These are phyloP conservation scores for Thecophora atra DNA, from an alignment of 2,888 invertebrate species.

Conservation along the genomic window DNA sequence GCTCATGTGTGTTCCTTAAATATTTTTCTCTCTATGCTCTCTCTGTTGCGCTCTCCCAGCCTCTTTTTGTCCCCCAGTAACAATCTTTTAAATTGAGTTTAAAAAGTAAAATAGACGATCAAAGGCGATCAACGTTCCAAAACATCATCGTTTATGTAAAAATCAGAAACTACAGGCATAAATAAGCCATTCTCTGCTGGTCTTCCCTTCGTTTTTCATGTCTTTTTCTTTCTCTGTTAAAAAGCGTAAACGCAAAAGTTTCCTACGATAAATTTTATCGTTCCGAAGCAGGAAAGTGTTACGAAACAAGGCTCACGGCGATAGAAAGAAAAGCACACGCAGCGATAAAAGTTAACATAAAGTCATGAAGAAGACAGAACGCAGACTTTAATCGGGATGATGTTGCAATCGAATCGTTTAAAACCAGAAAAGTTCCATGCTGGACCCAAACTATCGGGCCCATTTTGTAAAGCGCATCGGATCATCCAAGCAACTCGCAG, in stretches of 20 bases:
- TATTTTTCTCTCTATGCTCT: neutral
- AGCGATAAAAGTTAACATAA: too few species aligned
- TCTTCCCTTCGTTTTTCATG: neutral
- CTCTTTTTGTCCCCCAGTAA: neutral
- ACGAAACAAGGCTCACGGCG: slow-evolving; percentile 18
- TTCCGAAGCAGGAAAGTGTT: slow-evolving; percentile 22
- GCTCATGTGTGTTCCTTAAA: too few species aligned
- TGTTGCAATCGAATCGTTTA: too few species aligned
- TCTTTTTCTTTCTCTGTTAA: neutral
- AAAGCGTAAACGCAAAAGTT: slow-evolving; percentile 12
- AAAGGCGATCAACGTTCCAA: neutral
- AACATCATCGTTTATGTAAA: slow-evolving; percentile 4
- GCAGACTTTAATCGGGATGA: neutral
- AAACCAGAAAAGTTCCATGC: neutral
- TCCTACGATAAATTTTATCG: slow-evolving; percentile 30
- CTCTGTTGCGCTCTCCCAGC: neutral
- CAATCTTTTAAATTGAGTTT: slow-evolving; percentile 1
- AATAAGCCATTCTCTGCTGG: neutral
- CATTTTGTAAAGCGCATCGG: neutral
- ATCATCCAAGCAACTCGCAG: neutral
- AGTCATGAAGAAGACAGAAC: neutral
- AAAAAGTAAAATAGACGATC: slow-evolving; percentile 14
- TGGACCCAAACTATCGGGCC: neutral
- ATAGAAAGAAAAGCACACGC: slow-evolving; percentile 34
- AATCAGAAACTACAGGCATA: slow-evolving; percentile 21